Evolutionary conservation across 2,888 invertebrate genomes (phyloP).

Genomic region (Muschampia plurimacula): DNA sequence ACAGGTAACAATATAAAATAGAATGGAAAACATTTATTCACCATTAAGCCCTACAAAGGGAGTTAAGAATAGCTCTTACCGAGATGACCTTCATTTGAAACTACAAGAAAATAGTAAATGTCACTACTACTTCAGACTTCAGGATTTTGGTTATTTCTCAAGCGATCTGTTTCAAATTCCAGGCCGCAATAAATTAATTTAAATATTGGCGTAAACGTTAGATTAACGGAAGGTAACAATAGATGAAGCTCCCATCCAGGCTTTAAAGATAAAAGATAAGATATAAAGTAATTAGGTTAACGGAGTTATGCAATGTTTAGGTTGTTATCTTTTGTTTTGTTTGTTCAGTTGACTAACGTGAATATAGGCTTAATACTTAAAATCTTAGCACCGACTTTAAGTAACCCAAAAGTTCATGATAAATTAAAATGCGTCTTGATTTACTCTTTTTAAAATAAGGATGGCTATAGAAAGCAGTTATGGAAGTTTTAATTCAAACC

Average conservation of each 20-base stretch:
- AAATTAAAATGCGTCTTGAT: too few relatives aligned
- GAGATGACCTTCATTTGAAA: too few relatives aligned
- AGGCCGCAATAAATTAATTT: background rate
- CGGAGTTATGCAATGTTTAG: conserved; percentile 22
- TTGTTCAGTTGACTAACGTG: background rate
- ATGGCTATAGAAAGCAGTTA: too few relatives aligned
- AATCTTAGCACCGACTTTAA: background rate
- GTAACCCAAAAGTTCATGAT: too few relatives aligned
- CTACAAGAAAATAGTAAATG: too few relatives aligned
- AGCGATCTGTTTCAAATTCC: conserved; percentile 11
- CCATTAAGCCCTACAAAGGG: too few relatives aligned
- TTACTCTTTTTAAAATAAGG: too few relatives aligned
- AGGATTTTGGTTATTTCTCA: background rate
- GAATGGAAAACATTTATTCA: too few relatives aligned
- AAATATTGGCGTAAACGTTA: conserved; percentile 16
- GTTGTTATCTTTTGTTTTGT: conserved; percentile 21
- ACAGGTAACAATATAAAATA: background rate
- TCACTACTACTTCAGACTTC: background rate
- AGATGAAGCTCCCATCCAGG: conserved; percentile 6
- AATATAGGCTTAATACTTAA: background rate
- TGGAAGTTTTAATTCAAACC: too few relatives aligned
- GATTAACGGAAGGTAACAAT: conserved; percentile 12
- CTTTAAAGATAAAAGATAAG: conserved; percentile 21
- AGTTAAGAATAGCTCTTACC: too few relatives aligned
- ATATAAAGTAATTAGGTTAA: background rate